phyloP scores from a whole-genome alignment of 2,113 vertebrate species.

The Rhegmatorhina hoffmannsi region DNA sequence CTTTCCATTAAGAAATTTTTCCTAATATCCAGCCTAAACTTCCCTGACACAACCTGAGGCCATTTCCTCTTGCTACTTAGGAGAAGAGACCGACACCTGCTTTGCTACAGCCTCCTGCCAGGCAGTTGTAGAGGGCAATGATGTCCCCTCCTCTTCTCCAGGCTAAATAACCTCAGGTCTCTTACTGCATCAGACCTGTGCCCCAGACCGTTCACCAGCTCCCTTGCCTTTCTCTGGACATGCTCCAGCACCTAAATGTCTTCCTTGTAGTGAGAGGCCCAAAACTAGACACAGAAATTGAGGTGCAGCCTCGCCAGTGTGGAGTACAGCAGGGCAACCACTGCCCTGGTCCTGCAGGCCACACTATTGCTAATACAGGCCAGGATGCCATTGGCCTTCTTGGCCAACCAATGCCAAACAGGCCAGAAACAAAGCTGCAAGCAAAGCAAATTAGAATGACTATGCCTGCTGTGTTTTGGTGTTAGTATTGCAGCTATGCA shows the following conservation, averaged over 20 bases:
- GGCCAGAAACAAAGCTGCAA: background rate
- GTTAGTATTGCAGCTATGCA: background rate
- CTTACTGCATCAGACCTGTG: rapidly evolving
- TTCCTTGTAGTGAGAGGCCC: background rate
- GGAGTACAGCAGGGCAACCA: rapidly evolving
- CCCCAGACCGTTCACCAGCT: background rate
- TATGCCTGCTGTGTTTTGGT: background rate
- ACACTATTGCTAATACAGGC: background rate
- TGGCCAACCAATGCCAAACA: background rate
- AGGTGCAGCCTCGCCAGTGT: background rate
- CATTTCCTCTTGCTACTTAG: background rate
- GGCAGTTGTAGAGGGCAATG: rapidly evolving
- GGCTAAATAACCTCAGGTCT: background rate
- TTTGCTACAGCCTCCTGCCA: background rate
- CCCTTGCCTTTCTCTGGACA: background rate
- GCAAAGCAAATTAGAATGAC: background rate
- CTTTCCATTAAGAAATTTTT: background rate
- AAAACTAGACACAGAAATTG: background rate
- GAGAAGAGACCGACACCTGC: background rate
- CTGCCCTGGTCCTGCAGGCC: background rate
- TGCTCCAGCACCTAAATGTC: background rate
- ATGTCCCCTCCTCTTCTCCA: background rate
- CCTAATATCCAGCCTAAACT: background rate
- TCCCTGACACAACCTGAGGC: background rate
- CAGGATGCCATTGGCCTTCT: background rate